A percentile compares a stretch with the other conserved stretches of the same genome.
Conservation (phyloP, 2,888 invertebrate species). For the Synanthedon formicaeformis region DNA sequence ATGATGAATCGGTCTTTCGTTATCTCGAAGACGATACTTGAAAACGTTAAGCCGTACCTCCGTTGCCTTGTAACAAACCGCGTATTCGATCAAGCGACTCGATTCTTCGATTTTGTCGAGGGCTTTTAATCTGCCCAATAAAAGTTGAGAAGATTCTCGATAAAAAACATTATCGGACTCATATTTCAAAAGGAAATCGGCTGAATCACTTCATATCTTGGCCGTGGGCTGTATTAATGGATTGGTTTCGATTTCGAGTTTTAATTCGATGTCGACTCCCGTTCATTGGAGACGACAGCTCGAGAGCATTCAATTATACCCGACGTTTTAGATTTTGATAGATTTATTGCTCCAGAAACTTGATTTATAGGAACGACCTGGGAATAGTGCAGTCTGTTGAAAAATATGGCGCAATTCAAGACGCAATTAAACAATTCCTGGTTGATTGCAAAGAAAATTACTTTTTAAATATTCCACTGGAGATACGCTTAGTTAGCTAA, state of each 20-base stretch:
- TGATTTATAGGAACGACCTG: too few species aligned
- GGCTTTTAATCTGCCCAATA: conserved; percentile 38
- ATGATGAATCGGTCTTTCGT: neutral
- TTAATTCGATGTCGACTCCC: conserved; percentile 17
- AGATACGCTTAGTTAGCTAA: too few species aligned
- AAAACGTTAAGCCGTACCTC: conserved; percentile 1
- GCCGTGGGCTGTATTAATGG: conserved; percentile 20
- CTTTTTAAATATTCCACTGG: too few species aligned
- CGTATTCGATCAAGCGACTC: conserved; percentile 10
- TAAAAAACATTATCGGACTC: conserved; percentile 32
- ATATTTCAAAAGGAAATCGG: conserved; percentile 24
- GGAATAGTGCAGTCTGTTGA: too few species aligned
- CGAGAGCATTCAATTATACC: neutral
- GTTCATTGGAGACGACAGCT: conserved; percentile 1
- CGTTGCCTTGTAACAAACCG: conserved; percentile 1
- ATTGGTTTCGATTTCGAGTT: conserved; percentile 14
- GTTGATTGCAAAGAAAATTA: too few species aligned
- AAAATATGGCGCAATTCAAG: too few species aligned
- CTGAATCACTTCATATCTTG: conserved; percentile 32
- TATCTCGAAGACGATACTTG: neutral
- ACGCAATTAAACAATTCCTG: too few species aligned
- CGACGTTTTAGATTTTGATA: neutral
- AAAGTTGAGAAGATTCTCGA: conserved; percentile 24
- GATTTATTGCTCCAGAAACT: neutral
- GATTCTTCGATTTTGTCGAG: conserved; percentile 11